A percentile compares a stretch with the other conserved stretches of the same genome.
Conservation (phyloP, 64 coral and sea anemone species). For the Catalaphyllia jardinei region DNA sequence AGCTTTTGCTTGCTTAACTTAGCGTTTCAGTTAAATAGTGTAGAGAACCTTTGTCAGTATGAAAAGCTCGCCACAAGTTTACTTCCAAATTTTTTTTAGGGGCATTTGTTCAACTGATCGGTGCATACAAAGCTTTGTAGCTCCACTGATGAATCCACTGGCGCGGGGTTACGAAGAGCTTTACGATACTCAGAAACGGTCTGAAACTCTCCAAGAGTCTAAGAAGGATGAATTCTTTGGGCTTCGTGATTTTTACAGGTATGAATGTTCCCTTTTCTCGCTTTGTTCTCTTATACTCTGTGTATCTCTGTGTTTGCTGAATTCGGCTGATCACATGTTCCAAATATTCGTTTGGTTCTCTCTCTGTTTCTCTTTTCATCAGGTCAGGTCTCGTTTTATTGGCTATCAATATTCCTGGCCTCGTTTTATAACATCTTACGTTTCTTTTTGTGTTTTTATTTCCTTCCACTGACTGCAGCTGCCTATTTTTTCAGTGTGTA, state of each 20-base stretch:
- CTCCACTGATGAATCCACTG: slow-evolving; percentile 42
- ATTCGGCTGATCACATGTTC: no score
- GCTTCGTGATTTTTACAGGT: slow-evolving; percentile 70
- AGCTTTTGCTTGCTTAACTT: no score
- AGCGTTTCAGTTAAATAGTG: no score
- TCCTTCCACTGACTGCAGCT: background rate
- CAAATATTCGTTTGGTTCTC: no score
- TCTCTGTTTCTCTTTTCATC: no score
- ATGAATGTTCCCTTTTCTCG: background rate
- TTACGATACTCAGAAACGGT: slow-evolving; percentile 34
- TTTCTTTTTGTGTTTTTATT: background rate
- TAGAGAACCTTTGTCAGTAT: no score
- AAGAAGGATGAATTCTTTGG: slow-evolving; percentile 70
- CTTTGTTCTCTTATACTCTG: background rate
- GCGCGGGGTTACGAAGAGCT: slow-evolving; percentile 24
- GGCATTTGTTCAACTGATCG: slow-evolving; percentile 49
- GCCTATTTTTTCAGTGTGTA: background rate
- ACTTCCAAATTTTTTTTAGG: slow-evolving; percentile 1
- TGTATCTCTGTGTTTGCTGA: no score
- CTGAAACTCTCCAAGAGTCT: slow-evolving; percentile 16
- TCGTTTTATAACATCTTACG: background rate
- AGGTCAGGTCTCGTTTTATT: no score
- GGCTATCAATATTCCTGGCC: no score
- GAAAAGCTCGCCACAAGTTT: background rate
- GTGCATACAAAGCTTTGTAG: slow-evolving; percentile 26